These are phyloP conservation scores for Polylopha cassiicola DNA, from an alignment of 2,888 invertebrate species.

Conservation along the genomic window DNA sequence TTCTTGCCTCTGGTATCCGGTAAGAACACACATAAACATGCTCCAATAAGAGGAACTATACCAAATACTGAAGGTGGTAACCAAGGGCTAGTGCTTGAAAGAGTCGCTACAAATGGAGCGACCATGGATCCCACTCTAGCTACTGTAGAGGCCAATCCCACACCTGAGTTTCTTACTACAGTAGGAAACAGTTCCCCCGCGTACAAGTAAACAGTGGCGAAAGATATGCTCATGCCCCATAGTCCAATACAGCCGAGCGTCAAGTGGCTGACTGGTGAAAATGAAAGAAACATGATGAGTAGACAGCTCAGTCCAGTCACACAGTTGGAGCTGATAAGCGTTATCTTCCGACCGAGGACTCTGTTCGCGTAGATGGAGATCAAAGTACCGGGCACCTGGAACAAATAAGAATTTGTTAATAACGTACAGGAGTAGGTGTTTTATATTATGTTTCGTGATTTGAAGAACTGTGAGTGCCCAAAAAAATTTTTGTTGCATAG, in stretches of 20 bases:
- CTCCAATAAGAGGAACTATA: conserved; percentile 81
- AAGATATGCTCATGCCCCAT: conserved; percentile 88
- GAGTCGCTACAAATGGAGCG: conserved; percentile 88
- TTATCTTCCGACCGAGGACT: conserved; percentile 81
- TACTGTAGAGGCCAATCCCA: conserved; percentile 90
- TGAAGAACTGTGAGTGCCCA: conserved; percentile 5
- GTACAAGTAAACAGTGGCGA: conserved; percentile 91
- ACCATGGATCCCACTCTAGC: conserved; percentile 91
- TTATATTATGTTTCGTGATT: not conserved
- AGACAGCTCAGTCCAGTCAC: conserved; percentile 81
- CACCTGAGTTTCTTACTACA: conserved; percentile 89
- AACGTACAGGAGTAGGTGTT: not conserved
- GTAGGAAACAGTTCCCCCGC: conserved; percentile 94
- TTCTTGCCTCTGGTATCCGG: conserved; percentile 88
- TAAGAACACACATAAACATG: conserved; percentile 80
- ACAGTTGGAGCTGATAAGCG: conserved; percentile 80
- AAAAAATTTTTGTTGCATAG: too few relatives aligned
- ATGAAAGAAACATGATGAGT: conserved; percentile 76
- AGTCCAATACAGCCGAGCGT: conserved; percentile 85
- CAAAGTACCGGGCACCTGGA: conserved; percentile 78
- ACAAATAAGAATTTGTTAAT: conserved; percentile 27
- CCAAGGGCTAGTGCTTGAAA: conserved; percentile 75
- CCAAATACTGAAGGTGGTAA: conserved; percentile 86
- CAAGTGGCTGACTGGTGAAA: conserved; percentile 69
- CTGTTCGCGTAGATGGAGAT: conserved; percentile 81